phyloP scores from a whole-genome alignment of 2,797 vertebrate genomes.

The Siniperca obscura region DNA sequence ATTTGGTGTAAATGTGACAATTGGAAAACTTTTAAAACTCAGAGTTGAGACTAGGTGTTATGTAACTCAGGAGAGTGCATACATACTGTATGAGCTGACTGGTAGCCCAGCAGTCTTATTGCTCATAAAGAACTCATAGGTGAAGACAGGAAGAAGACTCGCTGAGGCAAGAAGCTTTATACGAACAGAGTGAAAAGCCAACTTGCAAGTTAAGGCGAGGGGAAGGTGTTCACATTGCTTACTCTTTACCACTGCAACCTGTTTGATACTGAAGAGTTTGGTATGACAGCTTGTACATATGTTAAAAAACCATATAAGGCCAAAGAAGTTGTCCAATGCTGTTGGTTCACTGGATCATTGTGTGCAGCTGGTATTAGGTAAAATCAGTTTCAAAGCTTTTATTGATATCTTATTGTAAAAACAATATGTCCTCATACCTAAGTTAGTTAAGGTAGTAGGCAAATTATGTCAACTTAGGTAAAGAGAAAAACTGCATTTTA shows the following conservation, averaged over 20 bases:
- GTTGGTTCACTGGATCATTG: not conserved
- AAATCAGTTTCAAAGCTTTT: not conserved
- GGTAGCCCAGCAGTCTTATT: slow-evolving; percentile 6
- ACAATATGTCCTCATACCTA: too few species aligned
- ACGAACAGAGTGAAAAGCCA: slow-evolving; percentile 57
- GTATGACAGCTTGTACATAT: not conserved
- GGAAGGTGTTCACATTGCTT: slow-evolving; percentile 53
- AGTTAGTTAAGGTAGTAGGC: too few species aligned
- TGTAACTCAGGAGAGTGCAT: slow-evolving; percentile 10
- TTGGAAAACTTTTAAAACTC: slow-evolving; percentile 13
- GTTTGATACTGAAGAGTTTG: slow-evolving; percentile 11
- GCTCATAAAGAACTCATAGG: slow-evolving; percentile 32
- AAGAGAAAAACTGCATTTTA: too few species aligned
- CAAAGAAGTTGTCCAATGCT: not conserved
- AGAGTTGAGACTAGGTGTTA: slow-evolving; percentile 7
- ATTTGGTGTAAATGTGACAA: slow-evolving; percentile 14
- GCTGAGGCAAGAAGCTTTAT: slow-evolving; percentile 37
- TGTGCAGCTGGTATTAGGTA: not conserved
- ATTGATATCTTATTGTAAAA: not conserved
- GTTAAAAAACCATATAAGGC: not conserved
- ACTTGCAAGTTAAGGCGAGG: slow-evolving; percentile 22
- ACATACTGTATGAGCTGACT: slow-evolving; percentile 18
- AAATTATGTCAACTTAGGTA: too few species aligned
- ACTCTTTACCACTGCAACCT: slow-evolving; percentile 35
- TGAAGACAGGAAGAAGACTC: slow-evolving; percentile 39